phyloP scores from a whole-genome alignment of 2,888 invertebrate species.

The Tetranychus piercei region DNA sequence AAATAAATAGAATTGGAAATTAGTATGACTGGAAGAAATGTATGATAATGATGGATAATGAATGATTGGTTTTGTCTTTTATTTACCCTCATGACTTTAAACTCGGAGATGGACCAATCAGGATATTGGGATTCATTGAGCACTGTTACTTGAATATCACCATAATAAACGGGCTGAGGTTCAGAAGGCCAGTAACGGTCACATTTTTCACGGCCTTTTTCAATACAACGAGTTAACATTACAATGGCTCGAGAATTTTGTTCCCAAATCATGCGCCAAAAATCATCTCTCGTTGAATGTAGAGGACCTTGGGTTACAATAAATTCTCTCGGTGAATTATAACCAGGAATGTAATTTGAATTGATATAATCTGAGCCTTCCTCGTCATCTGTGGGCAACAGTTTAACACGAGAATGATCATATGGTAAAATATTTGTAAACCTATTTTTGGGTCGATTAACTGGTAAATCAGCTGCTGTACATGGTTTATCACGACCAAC shows the following conservation, averaged over 20 bases:
- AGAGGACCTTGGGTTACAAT: slow-evolving; percentile 94
- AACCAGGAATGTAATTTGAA: slow-evolving; percentile 88
- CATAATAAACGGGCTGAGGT: slow-evolving; percentile 83
- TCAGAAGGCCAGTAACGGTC: slow-evolving; percentile 94
- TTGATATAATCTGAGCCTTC: slow-evolving; percentile 92
- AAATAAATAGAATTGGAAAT: too few species aligned
- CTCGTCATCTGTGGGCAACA: slow-evolving; percentile 82
- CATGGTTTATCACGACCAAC: slow-evolving; percentile 82
- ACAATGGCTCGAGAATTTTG: slow-evolving; percentile 87
- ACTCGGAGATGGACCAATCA: slow-evolving; percentile 90
- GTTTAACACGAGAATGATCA: slow-evolving; percentile 84
- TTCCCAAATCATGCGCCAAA: slow-evolving; percentile 99
- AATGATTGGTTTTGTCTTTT: neutral
- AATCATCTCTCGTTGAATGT: slow-evolving; percentile 89
- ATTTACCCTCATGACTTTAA: slow-evolving; percentile 59
- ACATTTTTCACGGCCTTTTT: slow-evolving; percentile 46
- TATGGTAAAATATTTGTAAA: slow-evolving; percentile 98
- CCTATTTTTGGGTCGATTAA: slow-evolving; percentile 91
- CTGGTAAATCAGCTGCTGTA: slow-evolving; percentile 79
- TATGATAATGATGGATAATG: neutral
- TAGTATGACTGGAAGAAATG: neutral
- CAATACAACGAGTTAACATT: slow-evolving; percentile 89
- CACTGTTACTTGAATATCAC: slow-evolving; percentile 77
- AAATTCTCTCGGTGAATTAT: slow-evolving; percentile 87
- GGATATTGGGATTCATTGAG: slow-evolving; percentile 82